phyloP scores from a whole-genome alignment of 2,888 invertebrate genomes.

The Lissonota sp. region DNA sequence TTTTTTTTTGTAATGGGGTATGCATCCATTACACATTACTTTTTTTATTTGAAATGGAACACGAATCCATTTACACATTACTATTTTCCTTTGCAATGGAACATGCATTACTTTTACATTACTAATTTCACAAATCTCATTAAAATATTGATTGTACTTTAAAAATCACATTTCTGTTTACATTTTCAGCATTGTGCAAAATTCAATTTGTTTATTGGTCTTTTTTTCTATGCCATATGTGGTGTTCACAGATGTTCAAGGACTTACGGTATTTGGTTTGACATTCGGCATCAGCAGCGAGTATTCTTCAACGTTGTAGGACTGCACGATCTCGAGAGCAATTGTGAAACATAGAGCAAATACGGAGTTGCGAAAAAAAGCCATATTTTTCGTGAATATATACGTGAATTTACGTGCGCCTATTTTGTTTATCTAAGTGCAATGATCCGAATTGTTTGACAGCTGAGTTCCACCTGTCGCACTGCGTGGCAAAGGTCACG shows the following conservation, averaged over 20 bases:
- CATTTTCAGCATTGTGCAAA: too few species aligned
- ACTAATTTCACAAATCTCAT: too few species aligned
- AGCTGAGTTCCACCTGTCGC: neutral
- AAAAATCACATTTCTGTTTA: too few species aligned
- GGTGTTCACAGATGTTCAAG: neutral
- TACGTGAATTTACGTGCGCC: neutral
- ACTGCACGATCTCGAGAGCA: conserved; percentile 63
- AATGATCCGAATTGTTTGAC: neutral
- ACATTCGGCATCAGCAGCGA: conserved; percentile 94
- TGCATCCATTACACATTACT: too few species aligned
- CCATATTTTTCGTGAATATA: conserved; percentile 34
- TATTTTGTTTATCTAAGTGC: neutral
- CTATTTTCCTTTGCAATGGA: too few species aligned
- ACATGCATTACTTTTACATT: too few species aligned
- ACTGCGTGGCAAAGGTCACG: neutral
- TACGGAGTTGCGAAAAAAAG: neutral
- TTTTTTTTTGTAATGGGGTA: too few species aligned
- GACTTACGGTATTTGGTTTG: conserved; percentile 90
- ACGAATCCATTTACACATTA: too few species aligned
- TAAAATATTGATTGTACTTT: too few species aligned
- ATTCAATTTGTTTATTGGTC: too few species aligned
- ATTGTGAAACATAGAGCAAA: conserved; percentile 44
- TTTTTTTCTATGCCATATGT: neutral
- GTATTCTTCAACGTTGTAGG: conserved; percentile 85
- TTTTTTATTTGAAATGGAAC: too few species aligned